These are phyloP conservation scores for Atta cephalotes DNA, from an alignment of 1,140 invertebrate genomes.

Conservation along the genomic window DNA sequence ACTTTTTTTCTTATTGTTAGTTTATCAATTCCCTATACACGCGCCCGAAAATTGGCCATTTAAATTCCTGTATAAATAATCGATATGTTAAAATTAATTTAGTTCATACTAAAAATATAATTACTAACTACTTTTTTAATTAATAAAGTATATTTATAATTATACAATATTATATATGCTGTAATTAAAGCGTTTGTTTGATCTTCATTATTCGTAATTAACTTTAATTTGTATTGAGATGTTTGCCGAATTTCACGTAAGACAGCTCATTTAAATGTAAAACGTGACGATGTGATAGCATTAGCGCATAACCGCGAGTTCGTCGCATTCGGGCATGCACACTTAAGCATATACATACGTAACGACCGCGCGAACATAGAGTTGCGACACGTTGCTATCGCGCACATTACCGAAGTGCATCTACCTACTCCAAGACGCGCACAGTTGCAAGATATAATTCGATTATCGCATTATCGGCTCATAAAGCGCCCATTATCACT, in stretches of 20 bases:
- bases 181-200: background rate
- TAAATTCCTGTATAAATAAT: background rate
- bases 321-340: background rate
- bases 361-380: conserved; percentile 4
- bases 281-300: background rate
- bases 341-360: conserved; percentile 8
- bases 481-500: conserved; percentile 55
- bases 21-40: no score
- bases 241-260: conserved; percentile 21
- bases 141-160: no score
- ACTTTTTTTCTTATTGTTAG: no score
- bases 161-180: no score
- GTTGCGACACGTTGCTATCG: conserved; percentile 36
- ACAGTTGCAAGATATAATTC: conserved; percentile 56
- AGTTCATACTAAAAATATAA: background rate
- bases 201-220: background rate
- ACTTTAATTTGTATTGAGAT: background rate
- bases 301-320: conserved; percentile 10
- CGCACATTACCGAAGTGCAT: conserved; percentile 20
- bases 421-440: conserved; percentile 37
- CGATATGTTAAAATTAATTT: background rate
- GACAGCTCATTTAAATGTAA: conserved; percentile 12
- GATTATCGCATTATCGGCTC: conserved; percentile 51
- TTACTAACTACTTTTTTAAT: background rate
- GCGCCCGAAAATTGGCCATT: no score